Percentiles rank a stretch among this genome's conserved stretches.
These are phyloP conservation scores for Drosophila neocordata DNA, from an alignment of 1,140 invertebrate species.

Conservation along the genomic window DNA sequence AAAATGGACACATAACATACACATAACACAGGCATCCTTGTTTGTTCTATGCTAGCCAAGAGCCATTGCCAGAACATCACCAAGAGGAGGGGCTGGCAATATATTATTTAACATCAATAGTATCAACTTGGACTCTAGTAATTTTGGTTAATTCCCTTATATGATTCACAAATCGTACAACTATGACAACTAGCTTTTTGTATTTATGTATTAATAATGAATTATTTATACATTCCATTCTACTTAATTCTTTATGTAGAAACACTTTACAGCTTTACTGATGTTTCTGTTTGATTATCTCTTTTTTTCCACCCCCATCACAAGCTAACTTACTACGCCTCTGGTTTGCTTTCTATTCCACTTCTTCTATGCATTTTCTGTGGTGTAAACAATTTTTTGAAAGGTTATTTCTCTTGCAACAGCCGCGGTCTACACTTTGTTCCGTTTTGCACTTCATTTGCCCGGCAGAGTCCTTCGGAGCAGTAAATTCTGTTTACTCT, in stretches of 20 bases:
- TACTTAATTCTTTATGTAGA: no score
- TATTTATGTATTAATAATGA: no score
- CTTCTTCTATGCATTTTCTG: slow-evolving; percentile 4
- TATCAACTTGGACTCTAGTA: no score
- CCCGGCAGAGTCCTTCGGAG: slow-evolving; percentile 34
- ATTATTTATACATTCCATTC: no score
- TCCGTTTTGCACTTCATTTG: slow-evolving; percentile 77
- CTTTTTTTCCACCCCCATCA: no score
- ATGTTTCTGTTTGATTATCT: no score
- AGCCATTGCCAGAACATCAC: background rate
- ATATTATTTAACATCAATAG: background rate
- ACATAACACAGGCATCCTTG: slow-evolving; percentile 68
- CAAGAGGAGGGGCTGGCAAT: background rate
- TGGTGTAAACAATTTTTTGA: slow-evolving; percentile 73
- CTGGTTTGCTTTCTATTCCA: background rate
- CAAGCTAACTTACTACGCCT: background rate
- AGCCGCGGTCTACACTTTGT: slow-evolving; percentile 63
- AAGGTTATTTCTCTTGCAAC: slow-evolving; percentile 72
- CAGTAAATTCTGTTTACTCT: slow-evolving; percentile 76
- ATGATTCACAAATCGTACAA: no score
- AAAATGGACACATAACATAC: background rate
- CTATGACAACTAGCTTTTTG: no score
- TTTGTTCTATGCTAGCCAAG: slow-evolving; percentile 61
- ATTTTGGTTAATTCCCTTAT: no score
- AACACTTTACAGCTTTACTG: no score